Percentiles rank a stretch among this genome's conserved stretches.
Evolutionary conservation across 2,888 invertebrate species (phyloP).

Genomic region (Glyphotaelius pellucidus): DNA sequence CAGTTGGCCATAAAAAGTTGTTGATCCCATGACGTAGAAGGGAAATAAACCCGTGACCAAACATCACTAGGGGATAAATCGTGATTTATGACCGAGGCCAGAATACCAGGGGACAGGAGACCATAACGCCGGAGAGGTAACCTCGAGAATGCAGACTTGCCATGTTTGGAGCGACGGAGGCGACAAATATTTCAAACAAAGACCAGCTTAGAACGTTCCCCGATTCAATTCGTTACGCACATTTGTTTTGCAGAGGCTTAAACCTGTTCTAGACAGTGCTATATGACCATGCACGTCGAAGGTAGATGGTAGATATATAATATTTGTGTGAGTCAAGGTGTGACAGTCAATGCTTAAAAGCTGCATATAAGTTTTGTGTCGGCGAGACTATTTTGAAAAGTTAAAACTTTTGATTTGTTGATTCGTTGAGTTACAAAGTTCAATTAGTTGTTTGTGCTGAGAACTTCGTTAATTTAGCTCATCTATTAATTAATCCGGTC

Average conservation of each 20-base stretch:
- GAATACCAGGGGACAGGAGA: slow-evolving; percentile 17
- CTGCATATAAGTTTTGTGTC: too few relatives aligned
- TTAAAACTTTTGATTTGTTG: too few relatives aligned
- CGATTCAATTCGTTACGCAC: slow-evolving; percentile 45
- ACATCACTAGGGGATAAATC: slow-evolving; percentile 17
- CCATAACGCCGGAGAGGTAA: slow-evolving; percentile 2
- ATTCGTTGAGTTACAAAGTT: too few relatives aligned
- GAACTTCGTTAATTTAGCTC: background rate
- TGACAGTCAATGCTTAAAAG: background rate
- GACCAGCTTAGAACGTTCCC: slow-evolving; percentile 29
- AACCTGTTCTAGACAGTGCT: slow-evolving; percentile 35
- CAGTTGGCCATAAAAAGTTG: background rate
- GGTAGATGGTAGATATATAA: background rate
- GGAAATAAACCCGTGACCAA: background rate
- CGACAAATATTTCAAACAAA: slow-evolving; percentile 46
- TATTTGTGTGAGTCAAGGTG: background rate
- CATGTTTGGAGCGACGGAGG: slow-evolving; percentile 16
- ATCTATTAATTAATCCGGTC: too few relatives aligned
- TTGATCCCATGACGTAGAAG: background rate
- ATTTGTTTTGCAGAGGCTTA: slow-evolving; percentile 38
- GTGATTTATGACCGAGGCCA: slow-evolving; percentile 24
- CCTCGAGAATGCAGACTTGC: slow-evolving; percentile 4
- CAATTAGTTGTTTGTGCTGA: too few relatives aligned
- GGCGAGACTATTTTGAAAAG: too few relatives aligned
- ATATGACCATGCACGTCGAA: background rate